These are phyloP conservation scores for Diorhabda carinulata DNA, from an alignment of 1,140 invertebrate genomes.

Conservation along the genomic window DNA sequence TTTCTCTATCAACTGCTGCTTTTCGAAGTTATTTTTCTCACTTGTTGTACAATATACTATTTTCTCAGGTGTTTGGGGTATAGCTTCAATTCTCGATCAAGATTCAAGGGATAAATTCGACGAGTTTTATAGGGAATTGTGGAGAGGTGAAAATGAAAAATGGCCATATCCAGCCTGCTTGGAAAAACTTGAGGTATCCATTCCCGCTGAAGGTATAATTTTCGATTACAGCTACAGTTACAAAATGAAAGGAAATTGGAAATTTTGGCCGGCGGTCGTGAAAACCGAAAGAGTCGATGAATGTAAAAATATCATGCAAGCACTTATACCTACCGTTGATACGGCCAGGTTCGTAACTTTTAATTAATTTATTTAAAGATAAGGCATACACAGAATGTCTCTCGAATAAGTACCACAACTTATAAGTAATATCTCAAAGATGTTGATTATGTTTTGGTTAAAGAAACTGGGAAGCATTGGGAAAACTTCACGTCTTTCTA, in stretches of 20 bases:
- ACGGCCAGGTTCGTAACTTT: slow-evolving; percentile 66
- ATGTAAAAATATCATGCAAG: slow-evolving; percentile 66
- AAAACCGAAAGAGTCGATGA: slow-evolving; percentile 55
- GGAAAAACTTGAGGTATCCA: slow-evolving; percentile 64
- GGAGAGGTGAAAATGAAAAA: slow-evolving; percentile 53
- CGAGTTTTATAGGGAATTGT: slow-evolving; percentile 58
- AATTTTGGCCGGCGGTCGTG: slow-evolving; percentile 66
- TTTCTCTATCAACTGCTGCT: not conserved
- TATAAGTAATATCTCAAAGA: too few relatives aligned
- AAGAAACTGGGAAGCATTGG: too few relatives aligned
- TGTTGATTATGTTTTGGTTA: too few relatives aligned
- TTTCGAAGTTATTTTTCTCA: not conserved
- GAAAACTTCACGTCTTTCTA: too few relatives aligned
- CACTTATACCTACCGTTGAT: slow-evolving; percentile 81
- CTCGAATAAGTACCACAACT: too few relatives aligned
- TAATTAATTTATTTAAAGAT: too few relatives aligned
- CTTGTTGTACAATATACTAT: not conserved
- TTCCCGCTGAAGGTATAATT: slow-evolving; percentile 70
- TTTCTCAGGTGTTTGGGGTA: slow-evolving; percentile 60
- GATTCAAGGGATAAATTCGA: slow-evolving; percentile 75
- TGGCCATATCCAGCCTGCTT: slow-evolving; percentile 63
- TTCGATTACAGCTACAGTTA: slow-evolving; percentile 79
- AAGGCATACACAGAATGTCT: too few relatives aligned
- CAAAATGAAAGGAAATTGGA: slow-evolving; percentile 68
- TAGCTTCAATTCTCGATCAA: slow-evolving; percentile 71